Base-by-base conservation (phyloP, 2,797 vertebrate species). In the Myotis vivesi region DNA sequence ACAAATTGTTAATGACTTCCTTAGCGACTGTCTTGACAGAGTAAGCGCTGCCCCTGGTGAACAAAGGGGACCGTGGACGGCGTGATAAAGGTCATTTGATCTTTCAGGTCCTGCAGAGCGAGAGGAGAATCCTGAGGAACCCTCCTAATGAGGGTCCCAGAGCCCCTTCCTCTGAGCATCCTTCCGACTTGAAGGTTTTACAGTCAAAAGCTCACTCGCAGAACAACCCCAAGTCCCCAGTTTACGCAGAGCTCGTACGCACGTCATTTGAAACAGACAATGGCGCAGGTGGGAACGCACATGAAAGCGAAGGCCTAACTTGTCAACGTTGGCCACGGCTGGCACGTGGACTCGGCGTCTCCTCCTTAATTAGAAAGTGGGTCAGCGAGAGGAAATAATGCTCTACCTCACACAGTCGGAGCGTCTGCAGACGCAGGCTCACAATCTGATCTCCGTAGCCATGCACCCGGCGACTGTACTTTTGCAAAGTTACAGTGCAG, bases 101-200 rank as follows among this genome's bases (percentile, higher is more conserved):
- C 96, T 97, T 86, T 86, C 66, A 62, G 96, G 96, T 85, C 97
- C 96, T 96, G 82, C 59, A 95, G 96, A 96, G 94, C 96, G 91
- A 97, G 64, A 96, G 96, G 84, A 96, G 94, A 97, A 95, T 92
- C 93, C 77, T 62, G 95, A 96, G 97, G 97, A 98, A 97, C 97
- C 97, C 96, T 97, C 97, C 95, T 97, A 97, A 98, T 98, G 97
- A 98, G 96, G 89, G 96, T 93, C 79, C 95, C 96, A 95, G 94
- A 97, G 97, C 95, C 94, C 97, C 96, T 98, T 98, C 97, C 97
- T 98, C 95, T 96, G 96, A 83, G 93, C 94, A 90, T 95, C 96
- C 95, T 97, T 97, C 97, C 69, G 94, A 93, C 51, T 94, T 94
- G 36, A 94, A 97, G 94, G 83, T 97, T 96, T 95, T 95, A 96